Base-by-base conservation (phyloP, 2,888 invertebrate species). In the Drosophila yooni region DNA sequence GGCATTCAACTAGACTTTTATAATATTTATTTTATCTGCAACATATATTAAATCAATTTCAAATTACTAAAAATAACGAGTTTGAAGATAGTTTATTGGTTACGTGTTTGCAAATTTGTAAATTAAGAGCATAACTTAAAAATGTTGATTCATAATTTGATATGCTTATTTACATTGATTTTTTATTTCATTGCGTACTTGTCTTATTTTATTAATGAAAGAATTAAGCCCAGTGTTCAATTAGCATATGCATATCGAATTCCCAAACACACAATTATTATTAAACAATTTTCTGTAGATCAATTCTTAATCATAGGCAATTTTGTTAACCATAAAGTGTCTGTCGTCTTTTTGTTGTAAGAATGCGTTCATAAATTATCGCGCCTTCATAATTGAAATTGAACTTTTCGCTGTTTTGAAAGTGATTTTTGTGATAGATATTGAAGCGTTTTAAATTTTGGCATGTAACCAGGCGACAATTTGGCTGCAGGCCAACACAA, bases 361-460 rank as follows among this genome's bases (percentile, higher is more conserved):
- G 71, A 71, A 74, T 67, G 50, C 70, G 67, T 81, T 82, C 70
- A 80, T 74, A 82, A 75, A 81, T 78, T 71, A 81, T 87, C 58
- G 64, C 61, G 73, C 60, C 87, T 77, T 83, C 83, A 88, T 85
- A 87, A 88, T 89, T 73, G 78, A 83, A 80, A 77, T 81, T 70
- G 76, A 78, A 72, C 60, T 71, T 74, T 70, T 43, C 57, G 69
- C 33, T 18, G 38, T 67, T 77, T 83, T 79, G 72, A 83, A 88
- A 77, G 74, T 80, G 78, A 76, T 83, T 83, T 80, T 84, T 79
- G 21, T 69, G 56, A 66, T 62, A 61, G 65, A 81, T 73, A 81
- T 74, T 70, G 74, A 81, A 79, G 66, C 68, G 61, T 75, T 78
- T 79, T 51, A 76, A 73, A 76, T 71, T 59, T 84, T 88, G 84